These are phyloP conservation scores for Leptopilina boulardi DNA, from an alignment of 1,140 invertebrate genomes.

Conservation along the genomic window DNA sequence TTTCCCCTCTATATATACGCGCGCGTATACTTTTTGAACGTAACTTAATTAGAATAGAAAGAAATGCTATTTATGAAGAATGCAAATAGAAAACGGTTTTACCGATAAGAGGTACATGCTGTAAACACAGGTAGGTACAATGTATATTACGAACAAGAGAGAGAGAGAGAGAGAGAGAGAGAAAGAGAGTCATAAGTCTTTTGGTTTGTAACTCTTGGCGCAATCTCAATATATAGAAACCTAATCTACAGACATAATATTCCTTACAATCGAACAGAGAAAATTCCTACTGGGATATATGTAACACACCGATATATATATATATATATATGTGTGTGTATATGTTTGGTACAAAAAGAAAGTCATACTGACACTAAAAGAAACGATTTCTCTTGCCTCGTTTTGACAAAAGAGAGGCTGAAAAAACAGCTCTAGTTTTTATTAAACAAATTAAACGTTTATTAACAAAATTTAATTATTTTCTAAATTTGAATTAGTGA, in stretches of 20 bases:
- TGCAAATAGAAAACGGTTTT: constrained; percentile 30
- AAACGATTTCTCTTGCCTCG: constrained; percentile 25
- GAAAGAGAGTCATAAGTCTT: constrained; percentile 16
- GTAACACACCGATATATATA: too few species aligned
- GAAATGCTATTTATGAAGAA: constrained; percentile 31
- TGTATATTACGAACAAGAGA: constrained; percentile 32
- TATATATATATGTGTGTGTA: not conserved
- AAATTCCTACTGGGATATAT: constrained; percentile 1
- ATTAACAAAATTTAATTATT: too few species aligned
- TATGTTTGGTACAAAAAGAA: constrained; percentile 12
- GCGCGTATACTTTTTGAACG: constrained; percentile 2
- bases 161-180: constrained; percentile 1
- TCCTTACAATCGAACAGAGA: constrained; percentile 12
- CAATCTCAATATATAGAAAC: constrained; percentile 16
- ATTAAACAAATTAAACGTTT: too few species aligned
- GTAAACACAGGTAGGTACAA: constrained; percentile 32
- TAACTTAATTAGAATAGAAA: constrained; percentile 27
- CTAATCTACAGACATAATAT: constrained; percentile 2
- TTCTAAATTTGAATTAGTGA: too few species aligned
- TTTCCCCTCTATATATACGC: too few species aligned
- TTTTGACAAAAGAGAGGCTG: not conserved
- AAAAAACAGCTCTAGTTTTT: not conserved
- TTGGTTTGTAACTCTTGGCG: not conserved
- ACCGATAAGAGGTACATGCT: constrained; percentile 22
- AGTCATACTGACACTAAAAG: constrained; percentile 23